phyloP scores from a whole-genome alignment of 2,888 invertebrate genomes.

The Diplazon laetatorius region DNA sequence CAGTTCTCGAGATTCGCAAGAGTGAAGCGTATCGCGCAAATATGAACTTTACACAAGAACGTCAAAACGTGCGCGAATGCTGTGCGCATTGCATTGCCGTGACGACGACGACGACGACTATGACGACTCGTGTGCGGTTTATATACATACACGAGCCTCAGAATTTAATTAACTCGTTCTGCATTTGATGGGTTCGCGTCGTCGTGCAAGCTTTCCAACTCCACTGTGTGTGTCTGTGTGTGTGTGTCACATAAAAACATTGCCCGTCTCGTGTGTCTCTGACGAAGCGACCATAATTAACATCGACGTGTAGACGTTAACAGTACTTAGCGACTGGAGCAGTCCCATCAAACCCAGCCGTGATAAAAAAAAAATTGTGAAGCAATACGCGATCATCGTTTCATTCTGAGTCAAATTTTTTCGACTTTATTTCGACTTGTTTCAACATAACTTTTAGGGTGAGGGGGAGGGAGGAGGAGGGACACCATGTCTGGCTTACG shows the following conservation, averaged over 20 bases:
- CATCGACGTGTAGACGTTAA: neutral
- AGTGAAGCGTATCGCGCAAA: constrained; percentile 25
- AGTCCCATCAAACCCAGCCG: no score
- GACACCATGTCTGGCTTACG: no score
- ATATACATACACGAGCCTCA: constrained; percentile 63
- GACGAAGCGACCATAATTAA: neutral
- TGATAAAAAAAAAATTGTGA: no score
- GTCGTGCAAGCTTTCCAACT: constrained; percentile 10
- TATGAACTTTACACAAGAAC: constrained; percentile 23
- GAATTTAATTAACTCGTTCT: constrained; percentile 80
- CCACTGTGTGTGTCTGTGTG: no score
- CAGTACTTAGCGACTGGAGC: neutral
- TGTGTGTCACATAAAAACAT: constrained; percentile 2
- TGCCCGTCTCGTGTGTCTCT: neutral
- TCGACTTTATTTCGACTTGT: no score
- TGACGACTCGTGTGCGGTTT: constrained; percentile 32
- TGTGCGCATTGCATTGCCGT: constrained; percentile 9
- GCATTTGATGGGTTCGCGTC: constrained; percentile 75
- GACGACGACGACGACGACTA: neutral
- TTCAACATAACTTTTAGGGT: no score
- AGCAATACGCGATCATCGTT: no score
- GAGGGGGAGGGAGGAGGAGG: no score
- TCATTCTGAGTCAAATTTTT: no score
- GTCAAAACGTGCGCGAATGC: constrained; percentile 6
- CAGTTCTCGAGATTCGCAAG: constrained; percentile 11